Base-by-base conservation (phyloP, 2,888 invertebrate genomes). In the Tenthredo scrophulariae region DNA sequence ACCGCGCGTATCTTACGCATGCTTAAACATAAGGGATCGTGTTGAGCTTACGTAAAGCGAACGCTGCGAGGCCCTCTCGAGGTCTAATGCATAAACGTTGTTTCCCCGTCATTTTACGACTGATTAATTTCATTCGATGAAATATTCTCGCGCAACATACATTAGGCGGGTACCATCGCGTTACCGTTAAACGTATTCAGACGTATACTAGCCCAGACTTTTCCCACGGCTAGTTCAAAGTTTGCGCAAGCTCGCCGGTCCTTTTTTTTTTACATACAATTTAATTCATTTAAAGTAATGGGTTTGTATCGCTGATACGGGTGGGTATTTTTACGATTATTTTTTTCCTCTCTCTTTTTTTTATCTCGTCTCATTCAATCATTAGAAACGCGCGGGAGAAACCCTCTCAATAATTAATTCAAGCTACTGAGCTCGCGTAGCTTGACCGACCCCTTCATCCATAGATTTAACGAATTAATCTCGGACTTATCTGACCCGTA, bases 91-190 rank as follows among this genome's bases (percentile, higher is more conserved):
- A 50, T 18, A 50, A 77, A 77, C 50, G 29, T 50, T 77, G 75
- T 77, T 50, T 29, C 26, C 75, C 9, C 50, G 29, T 77, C 75
- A 77, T 77, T 77, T 77, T 50, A 77, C 75, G 50, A 50, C 29
- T 50, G 75, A 77, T 77, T 50, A 77, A 77, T 50, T 77, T 77
- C 40, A 77, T 77, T 29, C 50, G 29, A 77, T 77, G 29, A 29
- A 50, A 29, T 29, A 77, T n/a, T 26, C 43, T 13, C 43, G 13
- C 22, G n/a, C 15, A 22, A 22, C 3, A 22, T 29, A 74, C 40
- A 18, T 74, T 43, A 9, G 7, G 37, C n/a, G 37, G 6, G n/a
- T 40, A 72, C 40, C 72, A 18, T 67, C 29, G 65, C 65, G 29
- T 29, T 33, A 33, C 2, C 67, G 29, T 33, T 67, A 6, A 15